Base-by-base conservation (phyloP, 23 tunicate genomes). In the Diplosoma virens region DNA sequence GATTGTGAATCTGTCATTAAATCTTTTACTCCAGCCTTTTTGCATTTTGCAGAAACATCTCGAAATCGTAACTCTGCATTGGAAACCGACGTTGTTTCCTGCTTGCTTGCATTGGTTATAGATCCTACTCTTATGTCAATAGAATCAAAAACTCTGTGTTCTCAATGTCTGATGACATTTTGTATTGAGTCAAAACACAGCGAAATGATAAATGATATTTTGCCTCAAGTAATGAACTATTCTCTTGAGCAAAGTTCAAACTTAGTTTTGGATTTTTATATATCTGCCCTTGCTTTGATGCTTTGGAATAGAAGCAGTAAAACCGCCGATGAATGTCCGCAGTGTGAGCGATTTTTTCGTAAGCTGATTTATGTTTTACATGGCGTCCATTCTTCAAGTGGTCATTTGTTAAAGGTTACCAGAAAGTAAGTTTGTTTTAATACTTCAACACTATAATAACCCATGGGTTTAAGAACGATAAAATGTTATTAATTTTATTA, bases 1-100 rank as follows among this genome's bases (percentile, higher is more conserved):
- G 58, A 67, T 37, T 32, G 25, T 20, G 55, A 37, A 29, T 59
- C 70, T 30, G 45, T 72, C 9, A 33, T 89, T 5, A 82, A 89
- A 60, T 31, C 71, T 21, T 32, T 58, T 21, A 21, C 79, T 3
- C 88, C 96, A 17, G 96, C 84, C 5, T 33, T 89, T 27, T 21
- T 89, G 66, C 61, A 77, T 36, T 84, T 58, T 56, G 29, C 37
- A 68, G 83, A 78, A 47, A 77, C 1, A 36, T 17, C 46, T 25
- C 33, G 25, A 16, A 24, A 78, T 23, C 55, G 54, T 41, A 58
- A 2, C 21, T 0, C 0, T 0, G 22, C 78, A 23, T 5, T 32
- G 21, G 58, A 75, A 0, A 31, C 16, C 29, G 35, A 46, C 9
- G 47, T 83, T 30, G 25, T 83, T 1, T 17, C 41, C 28, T 16